Conservation (phyloP, 2,888 invertebrate species). For the Nemotelus nigrinus region DNA sequence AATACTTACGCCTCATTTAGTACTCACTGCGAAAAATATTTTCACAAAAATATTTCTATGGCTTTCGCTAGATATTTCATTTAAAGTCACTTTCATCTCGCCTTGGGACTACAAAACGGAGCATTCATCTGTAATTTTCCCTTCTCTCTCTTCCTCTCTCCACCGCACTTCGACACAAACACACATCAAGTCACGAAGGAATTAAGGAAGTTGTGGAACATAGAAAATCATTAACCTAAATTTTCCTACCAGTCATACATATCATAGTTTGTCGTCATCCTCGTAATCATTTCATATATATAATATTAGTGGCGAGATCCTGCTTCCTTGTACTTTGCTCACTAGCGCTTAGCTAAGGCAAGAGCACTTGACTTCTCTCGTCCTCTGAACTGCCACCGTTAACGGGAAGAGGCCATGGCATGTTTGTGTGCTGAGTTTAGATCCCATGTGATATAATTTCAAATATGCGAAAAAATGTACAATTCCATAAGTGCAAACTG, state of each 20-base stretch:
- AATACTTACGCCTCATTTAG: slow-evolving; percentile 1
- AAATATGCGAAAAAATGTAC: slow-evolving; percentile 42
- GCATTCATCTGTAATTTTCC: slow-evolving; percentile 41
- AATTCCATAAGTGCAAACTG: slow-evolving; percentile 30
- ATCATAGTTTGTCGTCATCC: too few species aligned
- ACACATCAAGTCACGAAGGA: slow-evolving; percentile 19
- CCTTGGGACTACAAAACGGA: slow-evolving; percentile 30
- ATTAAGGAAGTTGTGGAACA: slow-evolving; percentile 42
- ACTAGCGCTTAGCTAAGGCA: slow-evolving; percentile 4
- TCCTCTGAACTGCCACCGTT: not conserved
- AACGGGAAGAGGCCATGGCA: slow-evolving; percentile 13
- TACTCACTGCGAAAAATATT: slow-evolving; percentile 7
- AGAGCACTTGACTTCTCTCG: slow-evolving; percentile 23
- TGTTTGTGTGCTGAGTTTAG: slow-evolving; percentile 9
- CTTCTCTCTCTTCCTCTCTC: not conserved
- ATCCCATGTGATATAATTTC: slow-evolving; percentile 39
- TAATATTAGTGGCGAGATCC: slow-evolving; percentile 5
- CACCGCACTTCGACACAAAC: not conserved
- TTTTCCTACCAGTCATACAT: slow-evolving; percentile 25
- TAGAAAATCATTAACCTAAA: slow-evolving; percentile 45
- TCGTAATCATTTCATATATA: slow-evolving; percentile 16
- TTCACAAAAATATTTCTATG: slow-evolving; percentile 3
- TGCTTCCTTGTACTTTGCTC: slow-evolving; percentile 8
- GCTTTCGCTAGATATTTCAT: slow-evolving; percentile 14
- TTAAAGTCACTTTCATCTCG: slow-evolving; percentile 24